phyloP scores from a whole-genome alignment of 2,888 invertebrate species.

The Amphimallon solstitiale region DNA sequence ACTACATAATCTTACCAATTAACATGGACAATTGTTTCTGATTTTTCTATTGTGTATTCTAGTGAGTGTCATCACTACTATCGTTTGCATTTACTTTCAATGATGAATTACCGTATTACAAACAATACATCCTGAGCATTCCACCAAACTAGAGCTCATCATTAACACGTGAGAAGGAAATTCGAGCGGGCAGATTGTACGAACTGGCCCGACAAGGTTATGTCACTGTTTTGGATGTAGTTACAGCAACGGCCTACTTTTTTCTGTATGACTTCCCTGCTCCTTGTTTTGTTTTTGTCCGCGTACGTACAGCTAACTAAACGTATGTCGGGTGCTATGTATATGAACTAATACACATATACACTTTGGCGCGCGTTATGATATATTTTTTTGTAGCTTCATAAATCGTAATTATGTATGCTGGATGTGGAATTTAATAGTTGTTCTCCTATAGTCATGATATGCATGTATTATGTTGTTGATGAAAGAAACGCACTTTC shows the following conservation, averaged over 20 bases:
- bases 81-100: too few relatives aligned
- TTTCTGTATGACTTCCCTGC: slow-evolving; percentile 1
- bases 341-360: slow-evolving; percentile 3
- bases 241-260: slow-evolving; percentile 26
- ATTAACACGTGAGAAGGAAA: slow-evolving; percentile 29
- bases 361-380: background rate
- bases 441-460: background rate
- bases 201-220: slow-evolving; percentile 22
- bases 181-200: slow-evolving; percentile 3
- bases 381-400: background rate
- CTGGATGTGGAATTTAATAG: background rate
- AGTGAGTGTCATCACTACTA: too few relatives aligned
- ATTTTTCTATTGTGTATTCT: too few relatives aligned
- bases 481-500: slow-evolving; percentile 18
- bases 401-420: slow-evolving; percentile 18
- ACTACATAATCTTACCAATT: too few relatives aligned
- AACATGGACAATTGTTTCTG: too few relatives aligned
- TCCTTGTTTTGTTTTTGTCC: background rate
- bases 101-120: too few relatives aligned
- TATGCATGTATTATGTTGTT: background rate
- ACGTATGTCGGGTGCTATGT: too few relatives aligned
- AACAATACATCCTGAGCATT: background rate
- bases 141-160: slow-evolving; percentile 4
- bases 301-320: too few relatives aligned
- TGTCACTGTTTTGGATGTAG: slow-evolving; percentile 28